Conservation (phyloP, 23 tunicate species). For the Ciona savignyi region DNA sequence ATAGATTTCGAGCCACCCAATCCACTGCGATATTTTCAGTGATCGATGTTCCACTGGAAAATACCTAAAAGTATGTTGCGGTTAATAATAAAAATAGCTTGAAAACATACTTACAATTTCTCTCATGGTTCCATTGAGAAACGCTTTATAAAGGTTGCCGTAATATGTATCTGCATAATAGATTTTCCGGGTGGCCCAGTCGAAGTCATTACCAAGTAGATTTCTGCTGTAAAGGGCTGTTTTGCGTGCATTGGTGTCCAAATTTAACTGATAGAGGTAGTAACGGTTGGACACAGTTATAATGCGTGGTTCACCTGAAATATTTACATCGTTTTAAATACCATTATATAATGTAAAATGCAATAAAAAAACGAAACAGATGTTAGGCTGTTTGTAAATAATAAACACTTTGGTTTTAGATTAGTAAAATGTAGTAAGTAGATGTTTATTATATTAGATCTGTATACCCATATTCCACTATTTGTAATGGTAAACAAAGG, state of each 20-base stretch:
- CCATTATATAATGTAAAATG: no score
- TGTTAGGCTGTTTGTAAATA: no score
- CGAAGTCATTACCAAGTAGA: constrained; percentile 54
- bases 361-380: no score
- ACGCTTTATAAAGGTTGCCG: constrained; percentile 35
- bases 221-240: constrained; percentile 19
- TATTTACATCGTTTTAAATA: no score
- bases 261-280: constrained; percentile 33
- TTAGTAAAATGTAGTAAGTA: no score
- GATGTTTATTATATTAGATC: no score
- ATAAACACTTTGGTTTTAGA: no score
- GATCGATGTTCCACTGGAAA: constrained; percentile 52
- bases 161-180: constrained; percentile 36
- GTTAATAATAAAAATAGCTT: no score
- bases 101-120: constrained; percentile 32
- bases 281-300: constrained; percentile 42
- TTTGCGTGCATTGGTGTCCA: constrained; percentile 25
- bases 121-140: constrained; percentile 28
- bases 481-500: no score
- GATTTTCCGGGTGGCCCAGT: constrained; percentile 49
- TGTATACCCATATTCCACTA: no score
- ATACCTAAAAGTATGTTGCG: constrained; percentile 18
- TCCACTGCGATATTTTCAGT: constrained; percentile 82
- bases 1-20: constrained; percentile 78
- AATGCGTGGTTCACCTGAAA: constrained; percentile 10